Evolutionary conservation across 2,797 vertebrate species (phyloP).

Genomic region (Gallinago nigripennis): DNA sequence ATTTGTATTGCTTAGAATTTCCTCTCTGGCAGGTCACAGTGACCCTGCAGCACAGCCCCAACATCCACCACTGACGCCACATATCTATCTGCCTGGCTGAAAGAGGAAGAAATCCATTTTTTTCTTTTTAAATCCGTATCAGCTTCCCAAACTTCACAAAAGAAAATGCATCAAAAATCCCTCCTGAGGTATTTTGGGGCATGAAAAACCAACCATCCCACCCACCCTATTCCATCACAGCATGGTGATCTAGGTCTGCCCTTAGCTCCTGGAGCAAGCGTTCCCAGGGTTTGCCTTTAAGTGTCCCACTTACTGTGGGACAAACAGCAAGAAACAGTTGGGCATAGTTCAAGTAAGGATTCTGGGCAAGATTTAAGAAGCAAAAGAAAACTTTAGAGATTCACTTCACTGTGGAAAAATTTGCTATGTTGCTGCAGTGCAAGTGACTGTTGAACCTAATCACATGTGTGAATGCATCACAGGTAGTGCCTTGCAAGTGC

Average conservation of each 20-base stretch:
- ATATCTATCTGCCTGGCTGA: not conserved
- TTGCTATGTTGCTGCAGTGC: not conserved
- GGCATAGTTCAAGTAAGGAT: not conserved
- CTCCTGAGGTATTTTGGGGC: not conserved
- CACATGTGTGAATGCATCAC: not conserved
- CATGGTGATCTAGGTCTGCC: not conserved
- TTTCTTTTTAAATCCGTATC: not conserved
- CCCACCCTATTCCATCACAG: not conserved
- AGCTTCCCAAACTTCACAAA: not conserved
- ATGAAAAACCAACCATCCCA: not conserved
- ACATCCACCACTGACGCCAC: accelerated
- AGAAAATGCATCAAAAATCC: not conserved
- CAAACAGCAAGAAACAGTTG: not conserved
- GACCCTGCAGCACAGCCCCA: not conserved
- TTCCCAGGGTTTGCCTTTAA: not conserved
- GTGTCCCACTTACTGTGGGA: not conserved
- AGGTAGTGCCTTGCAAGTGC: not conserved
- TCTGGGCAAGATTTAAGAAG: not conserved
- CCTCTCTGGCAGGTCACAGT: not conserved
- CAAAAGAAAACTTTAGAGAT: not conserved
- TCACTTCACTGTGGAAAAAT: not conserved
- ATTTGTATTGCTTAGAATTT: not conserved
- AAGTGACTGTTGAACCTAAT: not conserved
- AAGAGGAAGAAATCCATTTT: not conserved
- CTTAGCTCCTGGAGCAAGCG: not conserved